These are phyloP conservation scores for Luffia ferchaultella DNA, from an alignment of 2,888 invertebrate genomes.

Conservation along the genomic window DNA sequence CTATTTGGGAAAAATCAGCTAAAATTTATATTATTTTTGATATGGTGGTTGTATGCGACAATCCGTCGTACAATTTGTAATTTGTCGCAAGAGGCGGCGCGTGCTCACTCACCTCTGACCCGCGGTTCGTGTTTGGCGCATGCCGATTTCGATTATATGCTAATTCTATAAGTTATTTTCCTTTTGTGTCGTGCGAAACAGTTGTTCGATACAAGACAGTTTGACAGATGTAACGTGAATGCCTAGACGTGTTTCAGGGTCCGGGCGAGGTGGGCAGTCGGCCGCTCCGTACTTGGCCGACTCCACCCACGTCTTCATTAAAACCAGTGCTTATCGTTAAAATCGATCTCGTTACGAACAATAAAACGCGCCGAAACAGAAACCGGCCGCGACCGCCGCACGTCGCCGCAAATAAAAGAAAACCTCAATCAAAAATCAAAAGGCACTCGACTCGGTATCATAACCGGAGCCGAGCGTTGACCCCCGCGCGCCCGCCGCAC, in stretches of 20 bases:
- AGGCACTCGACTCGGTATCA: conserved; percentile 50
- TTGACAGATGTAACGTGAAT: conserved; percentile 20
- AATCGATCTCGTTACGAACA: conserved; percentile 62
- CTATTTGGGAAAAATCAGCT: too few species aligned
- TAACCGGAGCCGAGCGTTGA: conserved; percentile 57
- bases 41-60: too few species aligned
- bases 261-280: neutral
- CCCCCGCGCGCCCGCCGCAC: conserved; percentile 46
- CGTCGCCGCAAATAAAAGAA: conserved; percentile 57
- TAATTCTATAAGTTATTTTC: conserved; percentile 36
- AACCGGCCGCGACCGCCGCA: conserved; percentile 54
- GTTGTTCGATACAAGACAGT: conserved; percentile 11
- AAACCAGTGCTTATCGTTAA: conserved; percentile 47
- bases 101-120: conserved; percentile 28
- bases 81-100: too few species aligned
- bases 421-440: conserved; percentile 63
- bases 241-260: neutral
- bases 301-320: conserved; percentile 62
- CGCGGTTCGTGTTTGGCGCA: conserved; percentile 18
- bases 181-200: conserved; percentile 13
- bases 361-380: conserved; percentile 59
- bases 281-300: conserved; percentile 9
- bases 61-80: too few species aligned
- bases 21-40: too few species aligned
- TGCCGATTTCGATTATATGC: conserved; percentile 37